A percentile compares a stretch with the other conserved stretches of the same genome.
Evolutionary conservation across 1,140 invertebrate genomes (phyloP).

Genomic region (Bombyx mandarina): DNA sequence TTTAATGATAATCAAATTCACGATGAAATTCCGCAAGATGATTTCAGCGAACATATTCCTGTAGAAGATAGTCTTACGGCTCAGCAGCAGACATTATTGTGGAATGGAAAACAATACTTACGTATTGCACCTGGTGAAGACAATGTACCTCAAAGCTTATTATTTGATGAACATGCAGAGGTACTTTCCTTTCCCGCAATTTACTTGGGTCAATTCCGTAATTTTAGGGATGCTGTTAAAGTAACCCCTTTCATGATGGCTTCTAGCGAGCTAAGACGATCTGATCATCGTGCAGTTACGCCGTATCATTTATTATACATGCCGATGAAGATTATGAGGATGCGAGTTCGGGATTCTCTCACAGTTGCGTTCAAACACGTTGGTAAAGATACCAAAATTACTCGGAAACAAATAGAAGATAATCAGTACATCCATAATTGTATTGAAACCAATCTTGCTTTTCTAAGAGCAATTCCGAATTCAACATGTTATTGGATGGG

Average conservation of each 20-base stretch:
- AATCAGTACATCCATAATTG: constrained; percentile 18
- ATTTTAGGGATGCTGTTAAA: constrained; percentile 11
- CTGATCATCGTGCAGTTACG: constrained; percentile 15
- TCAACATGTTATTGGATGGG: constrained; percentile 34
- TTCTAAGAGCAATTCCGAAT: constrained; percentile 23
- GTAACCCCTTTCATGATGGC: constrained; percentile 8
- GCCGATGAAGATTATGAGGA: constrained; percentile 22
- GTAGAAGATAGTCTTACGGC: constrained; percentile 15
- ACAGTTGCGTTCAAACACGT: constrained; percentile 19
- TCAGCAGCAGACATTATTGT: constrained; percentile 17
- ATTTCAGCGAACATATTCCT: constrained; percentile 11
- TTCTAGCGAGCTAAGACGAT: constrained; percentile 6
- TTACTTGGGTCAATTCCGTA: constrained; percentile 34
- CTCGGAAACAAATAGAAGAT: constrained; percentile 16
- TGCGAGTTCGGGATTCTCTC: constrained; percentile 14
- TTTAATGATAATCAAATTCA: no score
- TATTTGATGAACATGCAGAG: constrained; percentile 31
- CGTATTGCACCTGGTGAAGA: constrained; percentile 13
- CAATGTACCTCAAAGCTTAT: constrained; percentile 9
- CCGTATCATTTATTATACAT: constrained; percentile 22
- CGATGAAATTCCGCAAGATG: no score
- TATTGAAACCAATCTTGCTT: constrained; percentile 22
- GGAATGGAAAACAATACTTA: constrained; percentile 14
- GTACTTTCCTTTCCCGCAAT: constrained; percentile 49
- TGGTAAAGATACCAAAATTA: constrained; percentile 10